phyloP scores from a whole-genome alignment of 2,113 vertebrate species.

The Pogona vitticeps region DNA sequence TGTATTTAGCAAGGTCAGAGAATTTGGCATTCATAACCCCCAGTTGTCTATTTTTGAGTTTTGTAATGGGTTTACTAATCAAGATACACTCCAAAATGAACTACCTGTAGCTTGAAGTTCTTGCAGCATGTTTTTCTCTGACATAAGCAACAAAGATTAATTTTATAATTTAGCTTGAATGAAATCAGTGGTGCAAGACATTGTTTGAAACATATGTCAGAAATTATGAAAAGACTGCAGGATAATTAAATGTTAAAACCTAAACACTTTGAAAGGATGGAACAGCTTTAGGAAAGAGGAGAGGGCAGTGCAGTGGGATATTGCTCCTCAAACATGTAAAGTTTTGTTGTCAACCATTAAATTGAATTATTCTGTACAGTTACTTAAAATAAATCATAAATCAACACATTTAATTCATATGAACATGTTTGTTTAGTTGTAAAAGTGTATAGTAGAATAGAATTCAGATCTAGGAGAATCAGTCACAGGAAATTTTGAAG shows the following conservation, averaged over 20 bases:
- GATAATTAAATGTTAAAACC: not conserved
- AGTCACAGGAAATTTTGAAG: not conserved
- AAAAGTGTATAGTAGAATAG: not conserved
- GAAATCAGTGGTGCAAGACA: not conserved
- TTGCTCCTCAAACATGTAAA: not conserved
- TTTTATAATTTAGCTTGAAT: not conserved
- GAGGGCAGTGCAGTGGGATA: not conserved
- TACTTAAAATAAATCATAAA: conserved; percentile 4
- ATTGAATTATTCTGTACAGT: not conserved
- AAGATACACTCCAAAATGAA: not conserved
- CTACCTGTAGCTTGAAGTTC: not conserved
- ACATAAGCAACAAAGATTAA: not conserved
- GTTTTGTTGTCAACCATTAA: not conserved
- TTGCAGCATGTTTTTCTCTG: conserved; percentile 3
- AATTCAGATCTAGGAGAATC: not conserved
- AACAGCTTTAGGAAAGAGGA: not conserved
- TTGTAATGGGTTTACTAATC: not conserved
- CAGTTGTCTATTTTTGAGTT: not conserved
- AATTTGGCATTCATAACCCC: not conserved
- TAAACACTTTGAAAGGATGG: not conserved
- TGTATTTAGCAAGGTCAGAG: not conserved
- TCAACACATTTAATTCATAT: not conserved
- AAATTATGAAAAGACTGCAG: not conserved
- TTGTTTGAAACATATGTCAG: not conserved
- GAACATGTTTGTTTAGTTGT: not conserved